Base-by-base conservation (phyloP, 2,888 invertebrate species). In the Cistogaster globosa region DNA sequence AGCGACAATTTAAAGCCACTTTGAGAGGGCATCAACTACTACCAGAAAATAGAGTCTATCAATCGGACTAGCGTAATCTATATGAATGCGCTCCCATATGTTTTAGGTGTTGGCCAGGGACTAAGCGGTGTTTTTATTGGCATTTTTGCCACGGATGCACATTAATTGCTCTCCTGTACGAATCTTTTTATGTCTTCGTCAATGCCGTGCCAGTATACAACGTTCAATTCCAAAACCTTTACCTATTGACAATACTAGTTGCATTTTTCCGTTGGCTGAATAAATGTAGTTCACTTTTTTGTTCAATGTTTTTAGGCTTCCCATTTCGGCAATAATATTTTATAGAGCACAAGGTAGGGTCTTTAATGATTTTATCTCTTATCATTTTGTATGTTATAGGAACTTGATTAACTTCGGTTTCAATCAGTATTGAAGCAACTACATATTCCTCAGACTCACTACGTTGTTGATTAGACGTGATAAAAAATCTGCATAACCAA, bases 61-160 rank as follows among this genome's bases (percentile, higher is more conserved):
- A 5, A 86, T 55, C 42, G 83, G 84, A 2, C 92, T 92, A 16
- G 92, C 91, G 88, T 91, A 93, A 87, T 93, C 93, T 18, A 92
- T 87, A 87, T 93, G 93, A 7, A 93, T 84, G 20, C 93, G 87
- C 76, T 91, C 88, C 90, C 91, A 91, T 12, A 89, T 89, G 69
- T 87, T 82, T 8, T 78, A 32, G 91, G 83, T 76, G 87, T 88
- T 36, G 81, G 85, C 84, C 88, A 89, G 36, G 88, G 83, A 42
- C 84, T 80, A 32, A 88, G 67, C 53, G 20, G 45, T 62, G 87
- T 86, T 88, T 89, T 90, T 16, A 82, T 77, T 60, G 90, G 88
- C 38, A 88, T 87, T 78, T 88, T 89, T 67, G 87, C 88, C 58
- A 87, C 83, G 48, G 72, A 58, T 63, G 45, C 45, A 48, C 45